Evolutionary conservation across 1,140 invertebrate genomes (phyloP), one percentile per base, ranked within the genome.

Genomic region (Phocides pigmalion): DNA sequence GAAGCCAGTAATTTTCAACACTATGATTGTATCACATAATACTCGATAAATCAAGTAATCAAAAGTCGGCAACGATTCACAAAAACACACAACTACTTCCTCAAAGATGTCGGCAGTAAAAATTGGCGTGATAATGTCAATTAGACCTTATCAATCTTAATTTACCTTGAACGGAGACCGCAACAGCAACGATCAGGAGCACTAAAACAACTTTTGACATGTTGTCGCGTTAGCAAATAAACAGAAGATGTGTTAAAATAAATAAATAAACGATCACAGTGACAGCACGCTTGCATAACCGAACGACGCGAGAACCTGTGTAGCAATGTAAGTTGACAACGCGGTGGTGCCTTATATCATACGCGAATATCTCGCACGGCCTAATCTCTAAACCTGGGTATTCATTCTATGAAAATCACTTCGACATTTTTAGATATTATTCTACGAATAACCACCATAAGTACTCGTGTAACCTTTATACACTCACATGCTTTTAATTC

Each of bases 121-220:
- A 28, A 11, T 39, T 4, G 35, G 3, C 4, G 35, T 39, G 12
- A 39, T 14, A 39, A 39, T 39, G 35, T 39, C 35, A 39, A 46
- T 28, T 28, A 28, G 25, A 2, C 25, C 28, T 32, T 11, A 11
- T 32, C 9, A 32, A 46, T 50, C 17, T 8, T 49, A 37, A 59
- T 66, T 62, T 72, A 78, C 75, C 75, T 75, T 75, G 70, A 15
- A 67, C 59, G 49, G 65, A 50, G 25, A 74, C 5, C n/a, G 68
- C 68, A 1, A n/a, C 28, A 37, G 53, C 62, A 8, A 63, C 41
- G 16, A 46, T 9, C 3, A 66, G 41, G 12, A 66, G 41, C 28
- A 71, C 61, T 14, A 69, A 46, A 46, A 56, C 22, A 61, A 75
- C 35, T 64, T 72, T 78, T 3, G 65, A 53, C 70, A 72, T 75